Conservation (phyloP, 2,888 invertebrate genomes). For the Drosophila bunnanda region DNA sequence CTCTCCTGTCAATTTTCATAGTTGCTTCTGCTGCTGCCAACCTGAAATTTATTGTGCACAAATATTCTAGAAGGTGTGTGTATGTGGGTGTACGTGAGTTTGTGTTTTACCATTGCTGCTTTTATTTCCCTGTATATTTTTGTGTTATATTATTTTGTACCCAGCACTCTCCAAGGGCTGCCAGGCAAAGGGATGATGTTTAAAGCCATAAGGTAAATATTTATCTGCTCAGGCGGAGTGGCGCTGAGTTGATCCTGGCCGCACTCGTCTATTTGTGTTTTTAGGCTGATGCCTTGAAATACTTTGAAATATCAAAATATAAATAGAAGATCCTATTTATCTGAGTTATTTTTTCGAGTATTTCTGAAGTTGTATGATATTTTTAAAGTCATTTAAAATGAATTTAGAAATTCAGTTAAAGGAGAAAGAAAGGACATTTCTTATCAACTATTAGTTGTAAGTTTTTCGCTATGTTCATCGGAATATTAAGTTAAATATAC, state of each 20-base stretch:
- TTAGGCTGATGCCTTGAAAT: not conserved
- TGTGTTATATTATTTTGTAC: slow-evolving; percentile 10
- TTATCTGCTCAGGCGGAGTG: not conserved
- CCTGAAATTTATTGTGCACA: slow-evolving; percentile 68
- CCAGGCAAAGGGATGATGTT: slow-evolving; percentile 6
- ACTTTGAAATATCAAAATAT: not conserved
- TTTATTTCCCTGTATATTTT: slow-evolving; percentile 17
- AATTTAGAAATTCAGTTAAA: too few relatives aligned
- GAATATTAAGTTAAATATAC: too few relatives aligned
- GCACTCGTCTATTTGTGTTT: not conserved
- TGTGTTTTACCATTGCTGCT: slow-evolving; percentile 45
- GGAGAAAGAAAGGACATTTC: too few relatives aligned
- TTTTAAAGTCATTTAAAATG: too few relatives aligned
- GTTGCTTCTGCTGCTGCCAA: slow-evolving; percentile 43
- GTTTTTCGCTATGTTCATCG: too few relatives aligned
- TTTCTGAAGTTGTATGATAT: not conserved
- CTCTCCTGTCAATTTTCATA: slow-evolving; percentile 50
- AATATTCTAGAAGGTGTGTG: slow-evolving; percentile 34
- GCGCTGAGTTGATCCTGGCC: slow-evolving; percentile 1
- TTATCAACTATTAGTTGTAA: too few relatives aligned
- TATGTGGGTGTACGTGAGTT: slow-evolving; percentile 33
- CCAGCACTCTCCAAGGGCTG: not conserved
- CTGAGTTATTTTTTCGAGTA: too few relatives aligned
- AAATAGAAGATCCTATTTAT: not conserved
- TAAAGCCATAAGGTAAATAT: slow-evolving; percentile 9